A percentile compares a stretch with the other conserved stretches of the same genome.
Conservation (phyloP, 2,113 vertebrate species). For the Stomatorhinus ivindoensis region DNA sequence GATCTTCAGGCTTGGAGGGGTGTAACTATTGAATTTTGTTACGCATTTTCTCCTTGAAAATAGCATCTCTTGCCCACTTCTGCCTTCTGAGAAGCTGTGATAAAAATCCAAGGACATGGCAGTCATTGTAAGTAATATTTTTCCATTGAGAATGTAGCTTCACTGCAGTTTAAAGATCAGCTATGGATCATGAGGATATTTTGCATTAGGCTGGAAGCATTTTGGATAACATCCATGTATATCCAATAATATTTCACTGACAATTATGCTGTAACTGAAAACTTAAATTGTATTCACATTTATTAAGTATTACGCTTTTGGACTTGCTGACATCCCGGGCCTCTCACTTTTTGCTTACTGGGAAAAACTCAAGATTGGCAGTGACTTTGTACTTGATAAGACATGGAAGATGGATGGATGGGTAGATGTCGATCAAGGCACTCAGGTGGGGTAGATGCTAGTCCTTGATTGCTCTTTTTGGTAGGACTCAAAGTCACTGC, state of each 20-base stretch:
- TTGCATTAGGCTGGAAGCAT: background rate
- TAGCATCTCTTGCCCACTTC: slow-evolving; percentile 18
- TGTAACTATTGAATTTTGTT: background rate
- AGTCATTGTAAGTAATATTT: slow-evolving; percentile 51
- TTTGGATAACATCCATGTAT: background rate
- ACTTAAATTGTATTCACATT: background rate
- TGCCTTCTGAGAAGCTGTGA: slow-evolving; percentile 35
- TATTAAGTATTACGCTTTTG: background rate
- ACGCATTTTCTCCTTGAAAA: slow-evolving; percentile 6
- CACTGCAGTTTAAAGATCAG: background rate
- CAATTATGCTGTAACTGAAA: background rate
- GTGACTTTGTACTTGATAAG: background rate
- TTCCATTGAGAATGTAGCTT: background rate
- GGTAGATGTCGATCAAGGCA: background rate
- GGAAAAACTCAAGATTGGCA: background rate
- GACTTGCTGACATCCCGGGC: background rate
- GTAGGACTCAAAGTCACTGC: slow-evolving; percentile 22
- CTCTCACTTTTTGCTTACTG: background rate
- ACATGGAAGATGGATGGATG: background rate
- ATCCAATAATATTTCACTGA: background rate
- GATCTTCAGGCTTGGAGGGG: background rate
- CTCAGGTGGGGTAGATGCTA: background rate
- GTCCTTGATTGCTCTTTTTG: background rate
- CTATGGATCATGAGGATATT: background rate
- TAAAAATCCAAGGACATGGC: slow-evolving; percentile 54